phyloP scores from a whole-genome alignment of 2,888 invertebrate genomes.

The Pyrrhia umbra region DNA sequence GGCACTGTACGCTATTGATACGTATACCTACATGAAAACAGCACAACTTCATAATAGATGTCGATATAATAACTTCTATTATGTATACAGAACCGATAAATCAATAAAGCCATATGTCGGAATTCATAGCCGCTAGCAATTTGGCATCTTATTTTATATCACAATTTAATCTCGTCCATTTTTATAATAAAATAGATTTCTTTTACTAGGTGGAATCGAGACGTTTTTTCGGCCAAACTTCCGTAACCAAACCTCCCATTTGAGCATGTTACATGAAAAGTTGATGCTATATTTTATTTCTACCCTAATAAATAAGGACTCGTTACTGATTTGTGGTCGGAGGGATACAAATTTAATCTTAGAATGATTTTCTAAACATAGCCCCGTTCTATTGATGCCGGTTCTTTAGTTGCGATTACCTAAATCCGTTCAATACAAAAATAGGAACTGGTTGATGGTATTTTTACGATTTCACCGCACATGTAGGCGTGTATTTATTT shows the following conservation, averaged over 20 bases:
- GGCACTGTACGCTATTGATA: no score
- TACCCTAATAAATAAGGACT: slow-evolving; percentile 63
- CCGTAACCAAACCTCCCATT: slow-evolving; percentile 57
- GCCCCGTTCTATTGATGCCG: slow-evolving; percentile 27
- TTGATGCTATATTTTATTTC: slow-evolving; percentile 65
- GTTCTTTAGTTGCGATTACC: slow-evolving; percentile 38
- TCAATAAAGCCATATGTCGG: slow-evolving; percentile 36
- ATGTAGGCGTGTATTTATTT: slow-evolving; percentile 14
- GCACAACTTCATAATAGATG: neutral
- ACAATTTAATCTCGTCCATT: slow-evolving; percentile 51
- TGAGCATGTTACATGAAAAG: slow-evolving; percentile 61
- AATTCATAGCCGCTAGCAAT: slow-evolving; percentile 34
- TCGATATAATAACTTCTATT: slow-evolving; percentile 9
- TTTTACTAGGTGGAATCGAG: slow-evolving; percentile 47
- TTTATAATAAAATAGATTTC: slow-evolving; percentile 44
- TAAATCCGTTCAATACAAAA: slow-evolving; percentile 20
- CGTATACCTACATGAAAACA: no score
- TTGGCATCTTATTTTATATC: slow-evolving; percentile 32
- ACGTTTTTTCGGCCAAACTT: slow-evolving; percentile 52
- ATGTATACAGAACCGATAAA: slow-evolving; percentile 17
- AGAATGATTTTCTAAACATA: slow-evolving; percentile 60
- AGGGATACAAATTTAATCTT: slow-evolving; percentile 59
- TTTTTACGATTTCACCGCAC: slow-evolving; percentile 9
- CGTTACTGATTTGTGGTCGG: slow-evolving; percentile 61
- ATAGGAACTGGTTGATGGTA: slow-evolving; percentile 22